A percentile compares a stretch with the other conserved stretches of the same genome.
Conservation (phyloP, 2,113 vertebrate species). For the Nannospalax galili region DNA sequence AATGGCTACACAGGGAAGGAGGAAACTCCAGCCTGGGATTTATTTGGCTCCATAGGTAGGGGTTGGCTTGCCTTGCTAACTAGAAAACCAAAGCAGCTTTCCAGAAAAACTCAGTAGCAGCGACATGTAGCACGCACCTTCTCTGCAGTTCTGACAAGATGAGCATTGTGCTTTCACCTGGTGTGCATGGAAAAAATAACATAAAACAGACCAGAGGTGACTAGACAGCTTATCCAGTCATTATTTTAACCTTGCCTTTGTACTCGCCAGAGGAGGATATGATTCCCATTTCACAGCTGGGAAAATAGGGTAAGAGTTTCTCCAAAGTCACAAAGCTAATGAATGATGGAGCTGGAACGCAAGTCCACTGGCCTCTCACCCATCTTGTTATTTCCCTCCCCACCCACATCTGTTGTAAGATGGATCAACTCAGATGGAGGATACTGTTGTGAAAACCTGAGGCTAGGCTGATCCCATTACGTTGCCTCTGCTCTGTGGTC, state of each 20-base stretch:
- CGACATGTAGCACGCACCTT: fast-evolving
- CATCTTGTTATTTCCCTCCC: no score
- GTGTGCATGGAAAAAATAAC: not conserved
- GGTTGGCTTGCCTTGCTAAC: not conserved
- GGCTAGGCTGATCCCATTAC: not conserved
- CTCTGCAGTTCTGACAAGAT: not conserved
- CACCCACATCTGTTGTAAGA: not conserved
- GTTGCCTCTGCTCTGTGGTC: not conserved
- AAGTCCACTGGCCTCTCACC: not conserved
- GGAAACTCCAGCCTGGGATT: not conserved
- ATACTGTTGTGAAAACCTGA: not conserved
- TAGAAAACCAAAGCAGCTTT: not conserved
- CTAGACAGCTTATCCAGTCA: fast-evolving
- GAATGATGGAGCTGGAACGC: not conserved
- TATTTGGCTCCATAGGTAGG: not conserved
- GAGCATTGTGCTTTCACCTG: not conserved
- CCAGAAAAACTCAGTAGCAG: not conserved
- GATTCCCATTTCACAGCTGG: not conserved
- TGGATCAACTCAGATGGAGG: not conserved
- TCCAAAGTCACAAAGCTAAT: not conserved
- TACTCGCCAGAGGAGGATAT: not conserved
- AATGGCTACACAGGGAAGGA: not conserved
- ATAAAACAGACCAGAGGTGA: fast-evolving
- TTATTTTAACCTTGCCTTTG: not conserved
- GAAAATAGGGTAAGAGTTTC: not conserved